A percentile compares a stretch with the other conserved stretches of the same genome.
phyloP scores from a whole-genome alignment of 2,113 vertebrate genomes.

The Tupaia tana region DNA sequence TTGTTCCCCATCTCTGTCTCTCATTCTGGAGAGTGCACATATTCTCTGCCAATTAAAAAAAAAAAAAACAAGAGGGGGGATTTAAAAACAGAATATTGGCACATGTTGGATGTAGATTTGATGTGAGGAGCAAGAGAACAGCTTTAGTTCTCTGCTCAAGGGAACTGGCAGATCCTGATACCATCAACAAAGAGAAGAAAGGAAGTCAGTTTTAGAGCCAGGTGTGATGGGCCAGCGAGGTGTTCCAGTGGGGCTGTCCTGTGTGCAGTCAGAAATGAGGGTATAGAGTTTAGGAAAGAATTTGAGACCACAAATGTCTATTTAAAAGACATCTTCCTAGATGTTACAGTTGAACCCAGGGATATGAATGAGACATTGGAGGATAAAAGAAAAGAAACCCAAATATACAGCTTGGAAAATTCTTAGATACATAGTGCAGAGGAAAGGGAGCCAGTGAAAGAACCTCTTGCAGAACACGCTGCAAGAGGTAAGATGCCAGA shows the following conservation, averaged over 20 bases:
- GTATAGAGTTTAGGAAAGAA: not conserved
- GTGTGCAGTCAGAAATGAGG: not conserved
- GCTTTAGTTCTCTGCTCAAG: not conserved
- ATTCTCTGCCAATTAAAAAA: no score
- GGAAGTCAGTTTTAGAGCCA: not conserved
- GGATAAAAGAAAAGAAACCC: not conserved
- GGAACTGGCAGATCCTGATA: not conserved
- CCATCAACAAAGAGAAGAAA: not conserved
- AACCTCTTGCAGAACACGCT: not conserved
- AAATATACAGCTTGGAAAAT: not conserved
- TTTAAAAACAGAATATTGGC: not conserved
- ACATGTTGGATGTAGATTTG: not conserved
- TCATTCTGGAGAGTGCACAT: no score
- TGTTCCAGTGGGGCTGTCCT: not conserved
- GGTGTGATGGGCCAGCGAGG: not conserved
- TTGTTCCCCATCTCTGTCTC: no score
- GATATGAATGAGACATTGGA: not conserved
- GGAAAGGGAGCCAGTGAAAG: not conserved
- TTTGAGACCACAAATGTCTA: not conserved
- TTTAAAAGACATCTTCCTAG: not conserved
- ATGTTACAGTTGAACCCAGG: not conserved
- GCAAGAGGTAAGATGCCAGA: not conserved
- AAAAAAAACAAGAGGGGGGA: no score
- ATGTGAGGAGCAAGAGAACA: not conserved
- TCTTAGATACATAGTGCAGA: not conserved